Evolutionary conservation across 2,113 vertebrate species (phyloP).

Genomic region (Mormoops blainvillei): DNA sequence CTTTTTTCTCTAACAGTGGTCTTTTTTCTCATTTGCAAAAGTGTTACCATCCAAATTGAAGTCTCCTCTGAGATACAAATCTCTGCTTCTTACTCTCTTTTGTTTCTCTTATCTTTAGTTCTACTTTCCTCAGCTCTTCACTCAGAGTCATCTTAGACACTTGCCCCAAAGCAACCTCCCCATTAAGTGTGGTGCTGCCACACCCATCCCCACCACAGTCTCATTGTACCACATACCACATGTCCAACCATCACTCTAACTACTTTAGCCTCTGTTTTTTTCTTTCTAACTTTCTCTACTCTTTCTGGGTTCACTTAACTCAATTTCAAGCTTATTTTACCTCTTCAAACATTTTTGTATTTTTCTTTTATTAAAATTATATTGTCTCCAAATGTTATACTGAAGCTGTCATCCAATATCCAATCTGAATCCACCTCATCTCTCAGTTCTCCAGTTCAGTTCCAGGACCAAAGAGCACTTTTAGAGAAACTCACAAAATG

Average conservation of each 20-base stretch:
- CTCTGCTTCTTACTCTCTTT: not conserved
- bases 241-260: too few relatives aligned
- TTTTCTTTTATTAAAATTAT: constrained; percentile 15
- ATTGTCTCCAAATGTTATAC: not conserved
- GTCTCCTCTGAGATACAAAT: not conserved
- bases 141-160: not conserved
- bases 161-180: not conserved
- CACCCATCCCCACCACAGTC: not conserved
- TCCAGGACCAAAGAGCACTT: not conserved
- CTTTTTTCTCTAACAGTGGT: not conserved
- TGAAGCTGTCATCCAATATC: not conserved
- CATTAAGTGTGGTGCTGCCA: not conserved
- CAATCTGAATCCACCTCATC: not conserved
- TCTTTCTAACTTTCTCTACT: not conserved
- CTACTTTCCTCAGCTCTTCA: not conserved
- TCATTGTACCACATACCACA: rapidly evolving
- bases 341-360: not conserved
- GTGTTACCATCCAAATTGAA: not conserved
- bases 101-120: not conserved
- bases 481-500: not conserved
- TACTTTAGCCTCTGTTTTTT: not conserved
- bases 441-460: not conserved
- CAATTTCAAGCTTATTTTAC: not conserved
- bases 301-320: not conserved
- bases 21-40: not conserved